Evolutionary conservation across 1,140 invertebrate genomes (phyloP).

Genomic region (Drepana arcuata): DNA sequence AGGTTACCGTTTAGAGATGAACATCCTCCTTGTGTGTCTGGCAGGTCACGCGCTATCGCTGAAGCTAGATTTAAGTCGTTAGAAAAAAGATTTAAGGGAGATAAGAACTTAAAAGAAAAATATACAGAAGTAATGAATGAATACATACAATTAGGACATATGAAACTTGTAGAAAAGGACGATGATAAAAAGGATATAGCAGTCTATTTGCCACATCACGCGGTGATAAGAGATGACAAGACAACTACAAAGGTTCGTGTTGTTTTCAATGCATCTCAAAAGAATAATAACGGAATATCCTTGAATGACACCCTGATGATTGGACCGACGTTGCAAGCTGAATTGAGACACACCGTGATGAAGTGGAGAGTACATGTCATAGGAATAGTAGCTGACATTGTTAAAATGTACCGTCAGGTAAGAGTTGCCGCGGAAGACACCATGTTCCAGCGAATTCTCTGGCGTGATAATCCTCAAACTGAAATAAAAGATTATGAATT

Average conservation of each 20-base stretch:
- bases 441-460: conserved; percentile 29
- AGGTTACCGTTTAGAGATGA: conserved; percentile 9
- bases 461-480: conserved; percentile 12
- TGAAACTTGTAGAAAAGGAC: conserved; percentile 5
- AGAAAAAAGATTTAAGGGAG: conserved; percentile 7
- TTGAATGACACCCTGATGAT: conserved; percentile 7
- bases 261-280: conserved; percentile 9
- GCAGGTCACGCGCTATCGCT: conserved; percentile 7
- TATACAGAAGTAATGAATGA: conserved; percentile 12
- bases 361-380: conserved; percentile 5
- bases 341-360: conserved; percentile 2
- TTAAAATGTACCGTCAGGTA: conserved; percentile 7
- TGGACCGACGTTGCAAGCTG: conserved; percentile 7
- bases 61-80: conserved; percentile 1
- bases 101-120: conserved; percentile 4
- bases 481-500: conserved; percentile 18
- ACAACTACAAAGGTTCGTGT: conserved; percentile 9
- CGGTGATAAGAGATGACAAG: conserved; percentile 6
- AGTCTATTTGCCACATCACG: conserved; percentile 10
- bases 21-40: conserved; percentile 3
- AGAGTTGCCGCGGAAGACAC: conserved; percentile 15
- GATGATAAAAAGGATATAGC: conserved; percentile 1
- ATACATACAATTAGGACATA: conserved; percentile 11
- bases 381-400: conserved; percentile 4
- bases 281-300: conserved; percentile 3